Base-by-base conservation (phyloP, 2,888 invertebrate genomes). In the Dendrolimus houi region DNA sequence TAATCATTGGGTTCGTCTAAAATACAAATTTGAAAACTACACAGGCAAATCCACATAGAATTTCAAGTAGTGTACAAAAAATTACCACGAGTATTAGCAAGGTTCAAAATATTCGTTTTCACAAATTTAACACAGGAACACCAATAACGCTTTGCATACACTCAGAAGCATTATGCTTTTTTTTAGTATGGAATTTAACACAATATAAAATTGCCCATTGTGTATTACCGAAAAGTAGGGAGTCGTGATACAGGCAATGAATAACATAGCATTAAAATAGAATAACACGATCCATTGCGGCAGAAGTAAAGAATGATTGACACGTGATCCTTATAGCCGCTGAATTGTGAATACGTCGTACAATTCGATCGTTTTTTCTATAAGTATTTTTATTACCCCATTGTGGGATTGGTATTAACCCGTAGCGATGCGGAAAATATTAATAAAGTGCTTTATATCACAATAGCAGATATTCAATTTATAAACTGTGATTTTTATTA, bases 251-350 rank as follows among this genome's bases (percentile, higher is more conserved):
- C 76, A 74, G 82, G 81, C 83, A 85, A 85, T 87, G 87, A 88
- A 88, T 87, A 87, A 86, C 81, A 83, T 71, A 77, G 75, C 73
- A 73, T 75, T 79, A 76, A 79, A 85, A 87, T 81, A 81, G 82
- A 86, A 87, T 83, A 87, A 87, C 86, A 85, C 79, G 81, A 79
- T 75, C 79, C 79, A 79, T 77, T 77, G 79, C 77, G 75, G 79
- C 73, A 70, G 72, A 77, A 75, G 72, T 77, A 79, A 79, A 75
- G 73, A 75, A 74, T 90, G 89, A 90, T 89, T 89, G 89, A 89
- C 89, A 83, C 87, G 84, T 83, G 88, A 88, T 83, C 83, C 84
- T 74, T 68, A 72, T 69, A 66, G 74, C 63, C 67, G 71, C 74
- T 72, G 79, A 72, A 76, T 80, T 74, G 78, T 81, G 77, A 82